phyloP scores from a whole-genome alignment of 2,888 invertebrate species.

The Barypeithes pellucidus region DNA sequence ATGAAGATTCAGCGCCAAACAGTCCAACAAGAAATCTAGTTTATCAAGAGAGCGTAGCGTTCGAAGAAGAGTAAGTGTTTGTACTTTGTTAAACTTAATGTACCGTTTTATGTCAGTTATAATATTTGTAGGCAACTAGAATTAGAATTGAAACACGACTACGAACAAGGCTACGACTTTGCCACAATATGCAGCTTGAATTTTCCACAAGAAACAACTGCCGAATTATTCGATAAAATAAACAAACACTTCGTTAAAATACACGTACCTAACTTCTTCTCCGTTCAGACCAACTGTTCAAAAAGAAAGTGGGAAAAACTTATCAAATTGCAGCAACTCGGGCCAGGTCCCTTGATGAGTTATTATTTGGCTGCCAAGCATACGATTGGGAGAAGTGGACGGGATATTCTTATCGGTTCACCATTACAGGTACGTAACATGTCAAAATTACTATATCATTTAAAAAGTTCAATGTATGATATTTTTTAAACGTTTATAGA shows the following conservation, averaged over 20 bases:
- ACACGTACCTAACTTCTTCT: slow-evolving; percentile 77
- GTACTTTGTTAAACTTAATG: no score
- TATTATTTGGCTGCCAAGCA: slow-evolving; percentile 83
- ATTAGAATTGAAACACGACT: slow-evolving; percentile 61
- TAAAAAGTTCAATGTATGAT: no score
- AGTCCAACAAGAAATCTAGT: slow-evolving; percentile 69
- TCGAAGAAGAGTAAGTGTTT: slow-evolving; percentile 47
- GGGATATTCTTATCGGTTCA: slow-evolving; percentile 79
- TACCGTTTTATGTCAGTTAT: no score
- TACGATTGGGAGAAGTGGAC: slow-evolving; percentile 73
- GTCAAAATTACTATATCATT: no score
- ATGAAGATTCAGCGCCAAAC: slow-evolving; percentile 77
- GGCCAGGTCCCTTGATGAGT: slow-evolving; percentile 61
- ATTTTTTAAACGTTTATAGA: no score
- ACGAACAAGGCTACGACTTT: slow-evolving; percentile 65
- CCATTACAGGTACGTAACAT: slow-evolving; percentile 87
- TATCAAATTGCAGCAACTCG: slow-evolving; percentile 74
- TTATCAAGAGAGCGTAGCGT: slow-evolving; percentile 47
- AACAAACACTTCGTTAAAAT: slow-evolving; percentile 80
- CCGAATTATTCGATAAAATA: slow-evolving; percentile 76
- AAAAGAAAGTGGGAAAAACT: slow-evolving; percentile 78
- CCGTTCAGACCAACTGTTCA: slow-evolving; percentile 78
- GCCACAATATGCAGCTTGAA: slow-evolving; percentile 67
- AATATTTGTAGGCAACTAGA: slow-evolving; percentile 49
- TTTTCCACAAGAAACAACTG: slow-evolving; percentile 72